Conservation (phyloP, 2,797 vertebrate species). For the Gallinago solitaria region DNA sequence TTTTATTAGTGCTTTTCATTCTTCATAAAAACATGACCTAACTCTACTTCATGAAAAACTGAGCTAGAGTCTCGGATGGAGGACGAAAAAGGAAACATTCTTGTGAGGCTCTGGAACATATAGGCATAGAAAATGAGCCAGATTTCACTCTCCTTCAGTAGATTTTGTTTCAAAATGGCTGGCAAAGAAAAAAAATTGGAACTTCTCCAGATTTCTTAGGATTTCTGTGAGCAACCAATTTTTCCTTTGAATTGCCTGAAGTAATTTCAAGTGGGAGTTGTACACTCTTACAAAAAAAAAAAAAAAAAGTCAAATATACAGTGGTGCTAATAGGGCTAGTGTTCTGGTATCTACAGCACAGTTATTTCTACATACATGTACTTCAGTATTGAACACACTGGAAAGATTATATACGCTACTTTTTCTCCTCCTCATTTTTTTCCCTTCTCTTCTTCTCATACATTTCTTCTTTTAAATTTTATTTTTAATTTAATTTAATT, state of each 20-base stretch:
- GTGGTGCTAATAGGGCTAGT: neutral
- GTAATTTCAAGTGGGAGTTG: neutral
- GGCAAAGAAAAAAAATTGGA: neutral
- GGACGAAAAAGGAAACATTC: conserved; percentile 30
- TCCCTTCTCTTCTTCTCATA: neutral
- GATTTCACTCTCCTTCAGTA: neutral
- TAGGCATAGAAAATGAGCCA: neutral
- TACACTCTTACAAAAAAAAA: neutral
- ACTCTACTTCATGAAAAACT: conserved; percentile 7
- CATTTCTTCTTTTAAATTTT: neutral
- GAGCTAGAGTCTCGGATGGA: neutral
- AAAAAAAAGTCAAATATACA: neutral
- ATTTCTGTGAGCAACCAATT: neutral
- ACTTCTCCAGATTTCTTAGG: neutral
- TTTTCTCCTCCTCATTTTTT: neutral
- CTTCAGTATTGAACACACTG: neutral
- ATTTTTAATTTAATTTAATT: too few relatives aligned
- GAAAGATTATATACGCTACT: neutral
- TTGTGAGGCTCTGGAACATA: neutral
- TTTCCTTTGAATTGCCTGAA: neutral
- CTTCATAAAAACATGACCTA: neutral
- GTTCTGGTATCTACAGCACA: neutral
- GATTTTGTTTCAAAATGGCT: conserved; percentile 23
- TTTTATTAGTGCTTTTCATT: neutral
- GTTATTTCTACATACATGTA: neutral